Evolutionary conservation across 2,888 invertebrate genomes (phyloP), one percentile per base, ranked within the genome.

Genomic region (Loripinus fragilis): DNA sequence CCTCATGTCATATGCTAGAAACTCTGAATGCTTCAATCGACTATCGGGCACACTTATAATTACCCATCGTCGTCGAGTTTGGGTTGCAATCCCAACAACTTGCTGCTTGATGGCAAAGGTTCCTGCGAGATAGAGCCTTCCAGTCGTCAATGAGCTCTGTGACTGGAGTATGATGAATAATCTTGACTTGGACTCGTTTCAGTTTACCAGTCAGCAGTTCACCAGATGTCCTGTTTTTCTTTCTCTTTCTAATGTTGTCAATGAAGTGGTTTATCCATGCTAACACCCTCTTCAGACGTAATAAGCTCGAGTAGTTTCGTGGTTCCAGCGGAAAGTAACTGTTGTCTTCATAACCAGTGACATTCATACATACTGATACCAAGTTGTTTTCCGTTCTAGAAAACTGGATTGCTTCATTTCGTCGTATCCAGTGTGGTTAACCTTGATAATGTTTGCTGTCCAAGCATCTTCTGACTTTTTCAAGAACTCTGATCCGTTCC

Each of bases 1-100:
- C 45, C 67, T 38, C 2, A 48, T 71, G 38, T 81, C 78, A 60
- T 71, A 78, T 28, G 78, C 33, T 42, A 81, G 68, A 50, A 48
- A 64, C 8, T 80, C 77, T 30, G n/a, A n/a, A n/a, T n/a, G n/a
- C n/a, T n/a, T n/a, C n/a, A n/a, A n/a, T n/a, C n/a, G n/a, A n/a
- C n/a, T 20, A 64, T 30, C 20, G 64, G 65, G 28, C 65, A 60
- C 20, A 42, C 33, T 25, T 5, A 8, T 12, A 15, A 12, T 42
- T 15, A 42, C 10, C 42, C 10, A 15, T 12, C 15, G 42, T 42
- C n/a, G n/a, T n/a, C n/a, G n/a, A n/a, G n/a, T n/a, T n/a, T n/a
- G n/a, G n/a, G n/a, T n/a, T n/a, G n/a, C n/a, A n/a, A n/a, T n/a
- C n/a, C n/a, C n/a, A n/a, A n/a, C n/a, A n/a, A n/a, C n/a, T n/a